Evolutionary conservation across 1,140 invertebrate genomes (phyloP), one percentile per base, ranked within the genome.

Genomic region (Wiebesia pumilae): DNA sequence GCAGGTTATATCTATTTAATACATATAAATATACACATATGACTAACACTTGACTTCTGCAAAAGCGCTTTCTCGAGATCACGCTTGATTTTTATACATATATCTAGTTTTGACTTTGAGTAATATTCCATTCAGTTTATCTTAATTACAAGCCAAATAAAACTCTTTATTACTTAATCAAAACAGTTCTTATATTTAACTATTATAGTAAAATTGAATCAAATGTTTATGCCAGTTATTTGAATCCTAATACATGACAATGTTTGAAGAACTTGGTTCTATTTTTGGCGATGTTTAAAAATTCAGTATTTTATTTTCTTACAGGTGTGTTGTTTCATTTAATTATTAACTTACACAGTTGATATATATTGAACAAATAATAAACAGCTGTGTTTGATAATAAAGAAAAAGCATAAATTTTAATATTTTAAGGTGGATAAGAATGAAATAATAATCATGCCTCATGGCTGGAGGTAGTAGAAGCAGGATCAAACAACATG

Each of bases 391-490:
- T 27, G 2, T 75, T 75, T 40, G 12, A 54, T 33, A 78, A 43
- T 47, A 21, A 77, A 47, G 54, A 30, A 4, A 78, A 79, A 33
- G 24, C 62, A 16, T 81, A 62, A 75, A 33, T 81, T 82, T 85
- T 73, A 65, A 54, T 62, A 30, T 89, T 91, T 90, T 79, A 90
- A 93, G 91, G 90, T 92, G 89, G 88, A 90, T 90, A 88, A 90
- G 88, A 89, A 91, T 91, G 90, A 90, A 91, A 90, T 77, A 91
- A 90, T 92, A 92, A 89, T 91, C 87, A 91, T 93, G 92, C 89
- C 91, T 92, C 91, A 94, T 93, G 93, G 93, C 92, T 93, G 90
- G 90, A 92, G 91, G 91, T 90, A 90, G 88, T 88, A 88, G 88
- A 89, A 90, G 86, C 88, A 90, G 88, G 38, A 86, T 30, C 88